Conservation (phyloP, 2,888 invertebrate genomes). For the Theretra japonica region DNA sequence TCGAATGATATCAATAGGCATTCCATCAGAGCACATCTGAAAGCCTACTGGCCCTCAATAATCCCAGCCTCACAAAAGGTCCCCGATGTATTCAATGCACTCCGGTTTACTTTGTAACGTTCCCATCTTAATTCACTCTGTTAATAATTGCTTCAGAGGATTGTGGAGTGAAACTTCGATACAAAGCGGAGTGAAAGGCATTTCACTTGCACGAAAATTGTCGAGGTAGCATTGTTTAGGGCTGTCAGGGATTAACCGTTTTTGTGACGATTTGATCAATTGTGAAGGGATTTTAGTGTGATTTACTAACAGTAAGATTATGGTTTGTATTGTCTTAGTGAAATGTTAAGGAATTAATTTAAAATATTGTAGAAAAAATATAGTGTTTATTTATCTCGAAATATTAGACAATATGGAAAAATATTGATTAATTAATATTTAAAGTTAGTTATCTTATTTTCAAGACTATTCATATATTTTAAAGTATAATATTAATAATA, state of each 20-base stretch:
- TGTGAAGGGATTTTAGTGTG: not conserved
- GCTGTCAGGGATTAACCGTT: not conserved
- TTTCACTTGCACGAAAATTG: not conserved
- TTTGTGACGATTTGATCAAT: not conserved
- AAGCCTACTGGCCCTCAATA: not conserved
- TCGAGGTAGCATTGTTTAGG: not conserved
- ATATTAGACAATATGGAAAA: no score
- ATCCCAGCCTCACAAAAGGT: conserved; percentile 2
- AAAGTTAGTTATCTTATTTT: no score
- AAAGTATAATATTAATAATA: no score
- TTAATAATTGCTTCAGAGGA: conserved; percentile 15
- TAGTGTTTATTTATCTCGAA: no score
- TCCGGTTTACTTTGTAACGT: conserved; percentile 21
- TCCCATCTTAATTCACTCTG: conserved; percentile 7
- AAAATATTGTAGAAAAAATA: no score
- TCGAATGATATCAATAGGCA: not conserved
- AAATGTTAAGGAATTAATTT: not conserved
- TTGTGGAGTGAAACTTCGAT: conserved; percentile 10
- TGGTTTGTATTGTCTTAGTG: not conserved
- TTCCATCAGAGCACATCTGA: not conserved
- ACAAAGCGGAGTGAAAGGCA: not conserved
- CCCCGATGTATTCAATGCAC: conserved; percentile 4
- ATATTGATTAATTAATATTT: no score
- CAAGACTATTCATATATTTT: no score
- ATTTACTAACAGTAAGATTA: not conserved